A percentile compares a stretch with the other conserved stretches of the same genome.
Conservation (phyloP, 35 echinoderm and acorn worm species). For the Apostichopus japonicus region DNA sequence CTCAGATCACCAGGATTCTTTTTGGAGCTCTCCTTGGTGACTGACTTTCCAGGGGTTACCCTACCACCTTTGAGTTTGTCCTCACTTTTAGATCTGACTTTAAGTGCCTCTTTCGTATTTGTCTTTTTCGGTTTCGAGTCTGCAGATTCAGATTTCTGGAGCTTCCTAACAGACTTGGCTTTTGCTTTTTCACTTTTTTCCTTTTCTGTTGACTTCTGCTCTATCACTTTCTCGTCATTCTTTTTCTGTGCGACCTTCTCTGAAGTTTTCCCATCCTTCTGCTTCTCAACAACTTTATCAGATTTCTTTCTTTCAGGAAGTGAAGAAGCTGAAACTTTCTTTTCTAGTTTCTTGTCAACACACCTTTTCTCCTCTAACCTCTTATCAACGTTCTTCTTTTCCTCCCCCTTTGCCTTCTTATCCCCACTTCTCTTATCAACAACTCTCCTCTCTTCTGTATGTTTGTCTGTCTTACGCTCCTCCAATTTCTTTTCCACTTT, state of each 20-base stretch:
- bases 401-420: slow-evolving; percentile 29
- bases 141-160: slow-evolving; percentile 38
- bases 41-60: slow-evolving; percentile 3
- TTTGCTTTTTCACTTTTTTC: slow-evolving; percentile 32
- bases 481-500: slow-evolving; percentile 37
- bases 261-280: slow-evolving; percentile 29
- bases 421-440: neutral
- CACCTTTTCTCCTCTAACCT: slow-evolving; percentile 23
- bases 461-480: neutral
- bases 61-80: slow-evolving; percentile 29
- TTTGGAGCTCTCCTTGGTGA: neutral
- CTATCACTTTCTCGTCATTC: slow-evolving; percentile 12
- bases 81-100: slow-evolving; percentile 50
- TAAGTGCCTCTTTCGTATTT: slow-evolving; percentile 5
- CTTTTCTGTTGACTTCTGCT: slow-evolving; percentile 18
- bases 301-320: slow-evolving; percentile 22
- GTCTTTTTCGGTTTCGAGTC: slow-evolving; percentile 29
- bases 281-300: slow-evolving; percentile 49
- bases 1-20: neutral
- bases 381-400: slow-evolving; percentile 54
- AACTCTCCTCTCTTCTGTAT: neutral
- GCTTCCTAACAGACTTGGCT: slow-evolving; percentile 5
- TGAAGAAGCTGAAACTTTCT: neutral
- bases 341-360: slow-evolving; percentile 36
- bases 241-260: slow-evolving; percentile 34